Base-by-base conservation (phyloP, 2,888 invertebrate genomes). In the Epistrophella euchroma region DNA sequence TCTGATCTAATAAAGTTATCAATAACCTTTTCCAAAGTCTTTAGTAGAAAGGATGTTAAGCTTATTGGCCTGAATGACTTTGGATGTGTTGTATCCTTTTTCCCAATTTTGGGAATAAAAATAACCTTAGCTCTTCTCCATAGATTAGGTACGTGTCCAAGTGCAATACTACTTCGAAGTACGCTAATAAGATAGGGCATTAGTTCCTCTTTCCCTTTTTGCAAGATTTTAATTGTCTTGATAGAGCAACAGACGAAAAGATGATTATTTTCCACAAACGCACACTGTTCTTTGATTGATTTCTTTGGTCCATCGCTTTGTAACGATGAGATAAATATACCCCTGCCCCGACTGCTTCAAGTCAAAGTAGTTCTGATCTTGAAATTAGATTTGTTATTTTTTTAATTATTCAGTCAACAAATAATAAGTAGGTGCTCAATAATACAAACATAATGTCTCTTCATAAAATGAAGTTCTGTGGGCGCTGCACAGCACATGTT, bases 401-500 rank as follows among this genome's bases (percentile, higher is more conserved):
- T 52, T 50, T n/a, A n/a, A 17, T 32, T 35, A 52, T 25, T 50
- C 22, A 50, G 50, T 13, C 0, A 2, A 17, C 10, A n/a, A n/a
- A 43, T n/a, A 11, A 32, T 43, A 43, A 2, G 40, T 43, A 43
- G 15, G 2, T 43, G n/a, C n/a, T 7, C 2, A 43, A 43, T 43
- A 43, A 43, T 43, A 40, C 15, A 43, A n/a, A 43, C 5, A 15
- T n/a, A 43, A 52, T 4, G 2, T 25, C 28, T 28, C 15, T 52
- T n/a, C 17, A 45, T 4, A 13, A 22, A 40, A 28, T n/a, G 17
- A 28, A 32, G 37, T 50, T 58, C 45, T 25, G 85, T 85, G 81
- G 85, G 85, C 68, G 70, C 79, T 79, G 64, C 62, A 68, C 75
- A 50, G 64, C 62, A 68, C 75, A 50, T 60, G 75, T 60, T 47